Evolutionary conservation across 2,888 invertebrate species (phyloP).

Genomic region (Acronicta psi): DNA sequence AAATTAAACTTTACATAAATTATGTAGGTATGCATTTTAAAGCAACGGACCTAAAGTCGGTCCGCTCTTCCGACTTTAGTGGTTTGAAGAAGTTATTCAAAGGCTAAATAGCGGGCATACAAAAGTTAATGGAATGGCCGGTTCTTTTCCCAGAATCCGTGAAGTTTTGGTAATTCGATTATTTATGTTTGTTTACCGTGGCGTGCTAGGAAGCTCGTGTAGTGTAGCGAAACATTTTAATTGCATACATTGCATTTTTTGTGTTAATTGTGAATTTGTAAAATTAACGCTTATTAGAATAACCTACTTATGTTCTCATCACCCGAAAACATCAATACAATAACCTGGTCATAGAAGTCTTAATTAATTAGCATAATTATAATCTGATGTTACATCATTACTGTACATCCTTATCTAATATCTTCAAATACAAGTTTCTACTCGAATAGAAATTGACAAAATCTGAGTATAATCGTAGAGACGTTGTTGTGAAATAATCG

Average conservation of each 20-base stretch:
- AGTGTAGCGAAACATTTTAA: conserved; percentile 45
- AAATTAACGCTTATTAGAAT: not conserved
- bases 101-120: conserved; percentile 21
- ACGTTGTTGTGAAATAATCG: conserved; percentile 41
- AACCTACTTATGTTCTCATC: conserved; percentile 8
- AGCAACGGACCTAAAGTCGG: conserved; percentile 23
- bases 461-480: conserved; percentile 36
- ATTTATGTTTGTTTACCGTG: conserved; percentile 30
- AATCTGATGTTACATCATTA: conserved; percentile 6
- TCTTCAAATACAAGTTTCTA: conserved; percentile 16
- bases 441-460: conserved; percentile 41
- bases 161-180: conserved; percentile 33
- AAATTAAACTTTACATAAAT: conserved; percentile 46
- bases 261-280: conserved; percentile 8
- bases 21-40: conserved; percentile 39
- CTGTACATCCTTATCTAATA: not conserved
- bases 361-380: not conserved
- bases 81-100: conserved; percentile 29
- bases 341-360: conserved; percentile 2
- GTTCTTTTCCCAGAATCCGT: conserved; percentile 21
- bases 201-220: conserved; percentile 33
- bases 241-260: conserved; percentile 28
- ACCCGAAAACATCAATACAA: conserved; percentile 20
- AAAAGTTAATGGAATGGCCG: conserved; percentile 25
- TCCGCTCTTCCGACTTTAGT: conserved; percentile 23